Evolutionary conservation across 2,888 invertebrate species (phyloP), one percentile per base, ranked within the genome.

Genomic region (Alitta virens): DNA sequence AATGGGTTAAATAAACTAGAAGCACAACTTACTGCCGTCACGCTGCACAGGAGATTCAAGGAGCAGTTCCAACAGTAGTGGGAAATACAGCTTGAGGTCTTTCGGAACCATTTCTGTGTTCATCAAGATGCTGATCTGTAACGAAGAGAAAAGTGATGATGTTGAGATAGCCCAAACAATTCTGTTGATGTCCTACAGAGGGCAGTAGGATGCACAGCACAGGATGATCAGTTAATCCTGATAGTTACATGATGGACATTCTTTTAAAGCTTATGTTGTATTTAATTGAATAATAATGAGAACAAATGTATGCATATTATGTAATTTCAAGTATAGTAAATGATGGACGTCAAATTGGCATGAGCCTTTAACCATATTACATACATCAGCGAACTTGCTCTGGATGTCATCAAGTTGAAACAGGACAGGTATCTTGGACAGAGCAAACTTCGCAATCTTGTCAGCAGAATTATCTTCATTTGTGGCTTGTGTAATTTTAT

Each of bases 371-470:
- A n/a, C n/a, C n/a, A n/a, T n/a, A n/a, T n/a, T n/a, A 86, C 88
- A 86, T 81, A 92, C 92, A 82, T 91, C 90, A 68, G 92, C 88
- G 81, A 94, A 93, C 81, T 90, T 91, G 1, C 91, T 90, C 69
- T 90, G 88, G 55, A 92, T 83, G 78, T 91, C 88, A 82, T 92
- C 91, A 56, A 92, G 85, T 69, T 91, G 88, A 0, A 91, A 88
- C 75, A 87, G 89, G 23, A 92, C 83, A 0, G 92, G 91, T 51
- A 91, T 80, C 54, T 87, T 83, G 1, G 65, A 68, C 59, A 83
- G 63, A 26, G 76, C 74, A 64, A 80, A 81, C 18, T 68, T 63
- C 2, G 66, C 51, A 62, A 71, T 71, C 33, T 63, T 62, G 60
- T 68, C 65, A 16, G 69, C 65, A 1, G 68, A 70, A 62, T 69